phyloP scores from a whole-genome alignment of 2,797 vertebrate genomes.

The Lagodon rhomboides region DNA sequence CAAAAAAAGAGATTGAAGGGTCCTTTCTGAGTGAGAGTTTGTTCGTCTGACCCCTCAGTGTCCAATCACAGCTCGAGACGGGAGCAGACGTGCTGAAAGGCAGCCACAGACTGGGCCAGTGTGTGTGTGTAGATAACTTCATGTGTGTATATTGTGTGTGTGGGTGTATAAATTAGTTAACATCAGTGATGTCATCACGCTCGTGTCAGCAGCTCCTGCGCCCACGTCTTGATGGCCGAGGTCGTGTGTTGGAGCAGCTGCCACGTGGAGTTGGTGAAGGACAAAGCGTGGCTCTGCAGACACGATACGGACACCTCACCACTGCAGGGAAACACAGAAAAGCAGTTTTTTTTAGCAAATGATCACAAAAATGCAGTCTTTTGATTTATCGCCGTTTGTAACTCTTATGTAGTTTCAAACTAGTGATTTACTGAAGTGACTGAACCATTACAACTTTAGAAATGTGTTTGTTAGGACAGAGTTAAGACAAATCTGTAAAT shows the following conservation, averaged over 20 bases:
- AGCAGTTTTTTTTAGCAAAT: neutral
- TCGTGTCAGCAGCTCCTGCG: slow-evolving; percentile 88
- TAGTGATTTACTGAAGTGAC: neutral
- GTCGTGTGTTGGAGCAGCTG: slow-evolving; percentile 89
- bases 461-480: neutral
- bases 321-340: slow-evolving; percentile 73
- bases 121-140: slow-evolving; percentile 35
- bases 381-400: neutral
- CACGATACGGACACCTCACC: slow-evolving; percentile 91
- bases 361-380: too few species aligned
- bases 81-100: slow-evolving; percentile 19
- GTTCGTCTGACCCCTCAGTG: slow-evolving; percentile 45
- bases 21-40: slow-evolving; percentile 48
- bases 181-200: slow-evolving; percentile 64
- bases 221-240: slow-evolving; percentile 90
- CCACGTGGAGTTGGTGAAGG: slow-evolving; percentile 91
- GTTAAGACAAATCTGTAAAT: neutral
- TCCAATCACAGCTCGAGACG: slow-evolving; percentile 28
- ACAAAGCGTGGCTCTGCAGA: slow-evolving; percentile 86
- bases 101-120: slow-evolving; percentile 46
- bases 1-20: slow-evolving; percentile 52
- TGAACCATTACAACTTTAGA: neutral
- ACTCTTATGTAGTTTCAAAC: neutral
- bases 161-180: slow-evolving; percentile 53
- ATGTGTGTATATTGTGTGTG: slow-evolving; percentile 24